Evolutionary conservation across 1,140 invertebrate species (phyloP).

Genomic region (Procambarus virginalis): DNA sequence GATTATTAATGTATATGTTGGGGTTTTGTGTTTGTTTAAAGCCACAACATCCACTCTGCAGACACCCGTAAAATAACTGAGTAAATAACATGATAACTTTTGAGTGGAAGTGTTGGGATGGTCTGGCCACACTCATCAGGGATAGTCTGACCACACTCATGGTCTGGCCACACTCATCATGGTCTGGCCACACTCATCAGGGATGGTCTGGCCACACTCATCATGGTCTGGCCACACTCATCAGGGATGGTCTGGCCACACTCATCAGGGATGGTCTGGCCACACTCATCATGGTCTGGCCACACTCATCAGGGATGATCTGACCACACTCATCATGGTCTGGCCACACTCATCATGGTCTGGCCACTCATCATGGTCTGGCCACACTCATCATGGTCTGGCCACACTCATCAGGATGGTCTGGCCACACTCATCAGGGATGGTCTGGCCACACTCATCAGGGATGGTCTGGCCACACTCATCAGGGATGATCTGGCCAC

Average conservation of each 20-base stretch:
- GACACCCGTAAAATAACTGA: not conserved
- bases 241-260: not conserved
- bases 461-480: too few species aligned
- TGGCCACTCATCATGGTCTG: too few species aligned
- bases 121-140: not conserved
- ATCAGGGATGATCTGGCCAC: too few species aligned
- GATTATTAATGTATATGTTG: not conserved
- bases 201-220: slow-evolving; percentile 51
- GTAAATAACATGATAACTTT: not conserved
- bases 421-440: too few species aligned
- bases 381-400: slow-evolving; percentile 31
- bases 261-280: slow-evolving; percentile 26
- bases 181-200: not conserved
- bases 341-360: slow-evolving; percentile 42
- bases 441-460: slow-evolving; percentile 50
- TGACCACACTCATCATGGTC: not conserved
- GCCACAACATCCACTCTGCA: not conserved
- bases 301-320: not conserved
- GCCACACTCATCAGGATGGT: not conserved
- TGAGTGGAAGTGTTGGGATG: too few species aligned
- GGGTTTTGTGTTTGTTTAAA: not conserved
- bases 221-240: not conserved
- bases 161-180: slow-evolving; percentile 48
- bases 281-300: slow-evolving; percentile 21
- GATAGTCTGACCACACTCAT: slow-evolving; percentile 48